These are phyloP conservation scores for Reticulitermes lucifugus DNA, from an alignment of 2,888 invertebrate genomes.

Conservation along the genomic window DNA sequence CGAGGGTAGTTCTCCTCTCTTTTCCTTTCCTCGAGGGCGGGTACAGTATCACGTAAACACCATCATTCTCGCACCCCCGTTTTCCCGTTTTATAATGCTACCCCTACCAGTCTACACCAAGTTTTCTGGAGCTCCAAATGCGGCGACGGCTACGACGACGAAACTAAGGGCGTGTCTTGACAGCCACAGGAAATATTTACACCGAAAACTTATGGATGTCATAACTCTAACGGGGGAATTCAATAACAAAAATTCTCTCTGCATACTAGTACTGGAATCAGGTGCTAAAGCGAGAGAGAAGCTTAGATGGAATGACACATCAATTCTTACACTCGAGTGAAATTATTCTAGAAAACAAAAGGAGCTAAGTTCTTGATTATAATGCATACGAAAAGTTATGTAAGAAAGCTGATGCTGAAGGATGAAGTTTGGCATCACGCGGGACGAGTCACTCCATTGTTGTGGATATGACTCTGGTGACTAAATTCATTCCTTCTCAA, in stretches of 20 bases:
- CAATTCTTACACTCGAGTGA: conserved; percentile 49
- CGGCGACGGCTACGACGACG: conserved; percentile 23
- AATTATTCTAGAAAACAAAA: conserved; percentile 45
- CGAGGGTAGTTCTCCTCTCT: conserved; percentile 21
- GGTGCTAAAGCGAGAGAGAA: conserved; percentile 35
- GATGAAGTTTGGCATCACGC: not conserved
- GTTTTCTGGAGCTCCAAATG: conserved; percentile 29
- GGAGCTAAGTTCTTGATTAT: conserved; percentile 11
- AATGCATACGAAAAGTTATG: not conserved
- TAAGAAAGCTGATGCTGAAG: not conserved
- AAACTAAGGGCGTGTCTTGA: conserved; percentile 50
- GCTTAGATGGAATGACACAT: conserved; percentile 40
- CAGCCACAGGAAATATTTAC: conserved; percentile 54
- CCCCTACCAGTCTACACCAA: conserved; percentile 17
- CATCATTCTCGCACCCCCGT: conserved; percentile 47
- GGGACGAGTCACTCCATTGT: not conserved
- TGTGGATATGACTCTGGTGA: not conserved
- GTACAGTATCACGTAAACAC: conserved; percentile 51
- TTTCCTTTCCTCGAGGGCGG: not conserved
- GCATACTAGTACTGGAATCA: conserved; percentile 22
- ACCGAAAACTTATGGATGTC: conserved; percentile 54
- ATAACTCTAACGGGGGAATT: conserved; percentile 54
- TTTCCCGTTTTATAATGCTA: conserved; percentile 26
- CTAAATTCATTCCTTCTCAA: conserved; percentile 1
- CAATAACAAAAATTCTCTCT: conserved; percentile 54